phyloP scores from a whole-genome alignment of 2,113 vertebrate genomes.

The Pelusios castaneus region DNA sequence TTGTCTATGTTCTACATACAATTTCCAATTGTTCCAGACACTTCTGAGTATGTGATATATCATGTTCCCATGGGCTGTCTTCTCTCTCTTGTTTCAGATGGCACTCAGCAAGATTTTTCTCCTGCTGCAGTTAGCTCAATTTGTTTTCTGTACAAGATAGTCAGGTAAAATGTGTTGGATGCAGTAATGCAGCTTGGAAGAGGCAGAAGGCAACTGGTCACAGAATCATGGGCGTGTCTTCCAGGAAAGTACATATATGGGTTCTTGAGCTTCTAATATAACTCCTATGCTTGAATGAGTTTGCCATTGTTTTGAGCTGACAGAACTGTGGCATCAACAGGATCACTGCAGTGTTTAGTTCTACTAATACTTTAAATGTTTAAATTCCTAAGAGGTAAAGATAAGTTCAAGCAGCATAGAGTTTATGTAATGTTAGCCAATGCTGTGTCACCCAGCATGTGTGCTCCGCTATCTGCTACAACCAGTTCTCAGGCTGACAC shows the following conservation, averaged over 20 bases:
- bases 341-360: not conserved
- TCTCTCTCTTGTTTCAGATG: not conserved
- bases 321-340: not conserved
- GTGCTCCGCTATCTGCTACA: conserved; percentile 2
- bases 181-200: not conserved
- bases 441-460: not conserved
- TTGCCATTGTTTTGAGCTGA: conserved; percentile 20
- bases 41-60: not conserved
- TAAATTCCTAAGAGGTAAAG: not conserved
- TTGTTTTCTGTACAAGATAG: not conserved
- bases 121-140: not conserved
- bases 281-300: not conserved
- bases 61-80: not conserved
- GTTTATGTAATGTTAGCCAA: conserved; percentile 20
- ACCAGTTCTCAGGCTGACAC: not conserved
- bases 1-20: not conserved
- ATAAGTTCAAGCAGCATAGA: not conserved
- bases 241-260: not conserved
- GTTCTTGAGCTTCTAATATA: conserved; percentile 5
- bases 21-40: not conserved
- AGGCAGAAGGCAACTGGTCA: not conserved
- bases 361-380: conserved; percentile 6
- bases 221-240: not conserved
- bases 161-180: not conserved
- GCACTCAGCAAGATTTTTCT: not conserved